Base-by-base conservation (phyloP, 2,888 invertebrate genomes). In the Meliscaeva auricollis region DNA sequence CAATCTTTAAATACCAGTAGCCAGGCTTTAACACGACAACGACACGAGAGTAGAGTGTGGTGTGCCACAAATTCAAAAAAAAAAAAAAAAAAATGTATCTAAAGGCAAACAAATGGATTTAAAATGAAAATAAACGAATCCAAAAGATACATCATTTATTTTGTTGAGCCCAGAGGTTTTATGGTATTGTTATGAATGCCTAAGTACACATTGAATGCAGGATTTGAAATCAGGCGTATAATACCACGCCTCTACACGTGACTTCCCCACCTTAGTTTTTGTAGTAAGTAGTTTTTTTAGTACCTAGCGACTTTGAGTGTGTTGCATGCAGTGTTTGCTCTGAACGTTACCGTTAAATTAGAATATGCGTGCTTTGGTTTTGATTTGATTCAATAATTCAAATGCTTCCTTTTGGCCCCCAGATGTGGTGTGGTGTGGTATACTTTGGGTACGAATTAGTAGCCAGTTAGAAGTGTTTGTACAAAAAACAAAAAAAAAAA, bases 241-340 rank as follows among this genome's bases (percentile, higher is more conserved):
- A 85, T 85, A 85, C 85, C 85, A 85, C 85, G 81, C 85, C 85
- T 85, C 85, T 85, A 82, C 87, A 87, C 87, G 87, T 87, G 87
- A 82, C 87, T 82, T 87, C 82, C 68, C 87, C 82, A 78, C 78
- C 87, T 82, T 52, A 77, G 44, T 81, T 66, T 48, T 32, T 62
- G 9, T n/a, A n/a, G n/a, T n/a, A n/a, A n/a, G n/a, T n/a, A n/a
- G n/a, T 64, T 56, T 35, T 48, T 48, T 9, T 48, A 20, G 8
- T 38, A 17, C 1, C 3, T 8, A 35, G 13, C n/a, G 50, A 66
- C 48, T 35, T 13, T n/a, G n/a, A n/a, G 66, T 50, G 41, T 50
- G 69, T n/a, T 66, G 66, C 22, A 54, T 69, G 15, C 38, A 54
- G 20, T 41, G n/a, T n/a, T n/a, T 32, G 17, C 46, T 32, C 69